A percentile compares a stretch with the other conserved stretches of the same genome.
These are phyloP conservation scores for Sebastes jordani DNA, from an alignment of 2,797 vertebrate genomes.

Conservation along the genomic window DNA sequence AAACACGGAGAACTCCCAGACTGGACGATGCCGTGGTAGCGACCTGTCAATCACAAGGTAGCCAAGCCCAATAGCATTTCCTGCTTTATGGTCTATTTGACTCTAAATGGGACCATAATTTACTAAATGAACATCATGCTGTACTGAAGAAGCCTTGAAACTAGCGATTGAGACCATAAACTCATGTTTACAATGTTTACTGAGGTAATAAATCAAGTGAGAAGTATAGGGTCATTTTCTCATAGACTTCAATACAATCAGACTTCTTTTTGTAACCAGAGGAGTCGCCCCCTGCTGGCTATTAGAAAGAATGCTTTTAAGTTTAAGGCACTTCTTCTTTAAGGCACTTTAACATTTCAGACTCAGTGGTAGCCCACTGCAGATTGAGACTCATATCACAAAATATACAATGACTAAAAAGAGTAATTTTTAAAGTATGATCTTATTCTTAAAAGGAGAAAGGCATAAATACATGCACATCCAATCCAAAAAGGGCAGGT, in stretches of 20 bases:
- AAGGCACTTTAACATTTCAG: neutral
- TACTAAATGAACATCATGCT: neutral
- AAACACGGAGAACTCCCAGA: no score
- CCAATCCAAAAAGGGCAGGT: neutral
- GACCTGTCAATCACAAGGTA: no score
- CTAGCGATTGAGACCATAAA: neutral
- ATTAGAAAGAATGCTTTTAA: neutral
- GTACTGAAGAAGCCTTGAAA: neutral
- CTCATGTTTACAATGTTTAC: neutral
- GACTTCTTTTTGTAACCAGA: no score
- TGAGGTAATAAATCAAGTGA: no score
- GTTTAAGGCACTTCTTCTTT: neutral
- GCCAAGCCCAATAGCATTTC: fast-evolving
- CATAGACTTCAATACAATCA: no score
- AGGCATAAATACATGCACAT: neutral
- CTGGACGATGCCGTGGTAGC: no score
- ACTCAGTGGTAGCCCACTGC: fast-evolving
- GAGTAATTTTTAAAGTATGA: neutral
- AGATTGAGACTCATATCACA: neutral
- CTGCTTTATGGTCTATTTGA: neutral
- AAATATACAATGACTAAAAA: neutral
- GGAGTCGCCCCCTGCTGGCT: neutral
- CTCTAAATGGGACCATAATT: neutral
- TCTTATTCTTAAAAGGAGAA: neutral
- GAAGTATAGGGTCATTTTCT: no score